Evolutionary conservation across 2,113 vertebrate species (phyloP).

Genomic region (Cynopterus brachyotis): DNA sequence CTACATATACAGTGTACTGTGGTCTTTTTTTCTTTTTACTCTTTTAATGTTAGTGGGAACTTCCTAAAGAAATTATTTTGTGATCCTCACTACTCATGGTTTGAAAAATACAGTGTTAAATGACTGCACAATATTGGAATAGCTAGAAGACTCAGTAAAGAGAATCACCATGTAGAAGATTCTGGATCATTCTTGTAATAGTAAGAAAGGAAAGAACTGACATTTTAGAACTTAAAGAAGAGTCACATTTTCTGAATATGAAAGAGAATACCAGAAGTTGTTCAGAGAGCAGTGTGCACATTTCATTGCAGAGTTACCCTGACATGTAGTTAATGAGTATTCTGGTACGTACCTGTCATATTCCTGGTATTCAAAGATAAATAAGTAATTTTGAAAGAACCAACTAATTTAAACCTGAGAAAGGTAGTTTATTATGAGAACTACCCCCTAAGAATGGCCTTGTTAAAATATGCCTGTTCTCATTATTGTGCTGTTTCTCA

Average conservation of each 20-base stretch:
- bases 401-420: background rate
- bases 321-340: background rate
- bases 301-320: background rate
- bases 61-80: background rate
- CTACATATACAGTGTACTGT: background rate
- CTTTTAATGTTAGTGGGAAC: background rate
- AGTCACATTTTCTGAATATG: background rate
- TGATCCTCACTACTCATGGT: background rate
- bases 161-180: background rate
- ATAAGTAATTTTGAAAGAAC: conserved; percentile 3
- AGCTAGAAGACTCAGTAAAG: background rate
- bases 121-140: background rate
- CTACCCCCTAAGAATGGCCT: background rate
- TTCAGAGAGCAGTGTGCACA: background rate
- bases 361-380: background rate
- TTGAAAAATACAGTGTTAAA: background rate
- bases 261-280: background rate
- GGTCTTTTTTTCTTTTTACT: background rate
- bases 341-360: background rate
- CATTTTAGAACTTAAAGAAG: background rate
- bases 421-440: background rate
- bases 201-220: background rate
- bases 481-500: background rate
- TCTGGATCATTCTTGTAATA: background rate
- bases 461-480: background rate